Base-by-base conservation (phyloP, 1,140 invertebrate species). In the Spodoptera litura region DNA sequence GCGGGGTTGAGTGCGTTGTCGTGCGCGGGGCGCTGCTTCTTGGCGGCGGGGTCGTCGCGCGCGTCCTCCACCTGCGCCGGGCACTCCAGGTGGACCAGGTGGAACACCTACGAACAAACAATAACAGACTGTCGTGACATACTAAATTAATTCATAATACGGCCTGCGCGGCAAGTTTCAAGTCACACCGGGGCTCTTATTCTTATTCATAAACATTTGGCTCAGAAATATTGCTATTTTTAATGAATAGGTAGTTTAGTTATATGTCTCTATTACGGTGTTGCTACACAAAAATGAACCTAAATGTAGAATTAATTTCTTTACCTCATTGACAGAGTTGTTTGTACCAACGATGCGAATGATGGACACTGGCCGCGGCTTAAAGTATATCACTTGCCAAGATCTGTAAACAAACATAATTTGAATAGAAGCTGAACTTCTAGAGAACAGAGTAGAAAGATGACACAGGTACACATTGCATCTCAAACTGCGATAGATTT, bases 51-150 rank as follows among this genome's bases (percentile, higher is more conserved):
- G 82, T 91, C 90, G 11, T 91, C 91, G 79, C 90, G 87, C 61
- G 88, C 87, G 44, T 96, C 95, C 81, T 95, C 95, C 82, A 95
- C 95, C 91, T 97, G 96, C 13, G 97, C 96, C 11, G 98, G 98
- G 91, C 98, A 99, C 95, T 99, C 99, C 93, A 99, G 97, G 94
- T 99, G 99, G 35, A 99, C 99, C 92, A 98, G 98, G 91, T 99
- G 99, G 93, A 99, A 99, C 61, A 93, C 91, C 91, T 93, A 77
- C 44, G 31, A 0, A 51, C 31, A 74, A 12, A 76, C 56, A 78
- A 80, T 10, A 31, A 31, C 20, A 31, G 3, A 25, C 15, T 20
- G 3, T 59, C 5, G 58, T 1, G 10, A 58, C 31, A 85, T 74
- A 9, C 56, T 59, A 25, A 27, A 25, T 4, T 62, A 25, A 25